A percentile compares a stretch with the other conserved stretches of the same genome.
phyloP scores from a whole-genome alignment of 92 coral and sea anemone genomes.

The Palythoa grandiflora region DNA sequence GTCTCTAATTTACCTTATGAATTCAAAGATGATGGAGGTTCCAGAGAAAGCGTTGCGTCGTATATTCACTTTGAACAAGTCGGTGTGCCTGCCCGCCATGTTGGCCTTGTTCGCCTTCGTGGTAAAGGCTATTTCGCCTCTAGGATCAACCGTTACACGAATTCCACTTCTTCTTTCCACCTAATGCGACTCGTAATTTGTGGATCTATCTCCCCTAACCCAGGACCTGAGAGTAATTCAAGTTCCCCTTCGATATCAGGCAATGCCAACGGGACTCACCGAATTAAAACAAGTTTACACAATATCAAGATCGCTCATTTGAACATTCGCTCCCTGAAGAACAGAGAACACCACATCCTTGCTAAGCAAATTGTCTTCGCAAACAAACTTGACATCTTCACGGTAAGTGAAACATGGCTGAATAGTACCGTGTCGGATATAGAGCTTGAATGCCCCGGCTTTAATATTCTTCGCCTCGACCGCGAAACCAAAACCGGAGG shows the following conservation, averaged over 20 bases:
- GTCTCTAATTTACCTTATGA: neutral
- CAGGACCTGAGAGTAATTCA: slow-evolving; percentile 39
- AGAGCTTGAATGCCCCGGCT: slow-evolving; percentile 60
- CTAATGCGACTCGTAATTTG: slow-evolving; percentile 49
- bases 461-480: slow-evolving; percentile 42
- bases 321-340: slow-evolving; percentile 57
- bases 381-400: slow-evolving; percentile 54
- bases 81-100: slow-evolving; percentile 5
- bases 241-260: slow-evolving; percentile 1
- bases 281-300: neutral
- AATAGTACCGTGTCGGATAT: slow-evolving; percentile 43
- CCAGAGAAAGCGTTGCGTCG: neutral
- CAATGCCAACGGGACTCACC: neutral
- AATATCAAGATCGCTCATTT: slow-evolving; percentile 57
- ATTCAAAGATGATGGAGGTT: neutral
- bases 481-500: slow-evolving; percentile 45
- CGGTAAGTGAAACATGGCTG: slow-evolving; percentile 62
- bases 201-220: slow-evolving; percentile 45
- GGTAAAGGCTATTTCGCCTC: slow-evolving; percentile 57
- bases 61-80: slow-evolving; percentile 10
- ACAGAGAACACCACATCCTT: slow-evolving; percentile 52
- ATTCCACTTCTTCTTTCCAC: slow-evolving; percentile 51
- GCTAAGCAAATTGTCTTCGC: slow-evolving; percentile 40
- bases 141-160: slow-evolving; percentile 51
- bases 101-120: slow-evolving; percentile 17